Conservation (phyloP, 2,888 invertebrate genomes). For the Amblyteles armatorius region DNA sequence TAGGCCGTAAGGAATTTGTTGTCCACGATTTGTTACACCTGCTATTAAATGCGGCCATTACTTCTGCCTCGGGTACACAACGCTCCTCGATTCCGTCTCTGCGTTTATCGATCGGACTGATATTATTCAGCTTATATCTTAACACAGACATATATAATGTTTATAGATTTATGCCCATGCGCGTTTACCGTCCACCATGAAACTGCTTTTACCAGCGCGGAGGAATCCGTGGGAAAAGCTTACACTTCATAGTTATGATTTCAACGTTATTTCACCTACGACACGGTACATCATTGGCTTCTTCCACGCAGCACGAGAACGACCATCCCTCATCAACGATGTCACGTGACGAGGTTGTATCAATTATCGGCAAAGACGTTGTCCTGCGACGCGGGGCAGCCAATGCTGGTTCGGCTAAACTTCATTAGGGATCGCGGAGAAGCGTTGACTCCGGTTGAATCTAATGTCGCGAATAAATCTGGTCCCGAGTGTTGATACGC, state of each 20-base stretch:
- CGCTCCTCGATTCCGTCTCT: conserved; percentile 18
- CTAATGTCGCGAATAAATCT: conserved; percentile 74
- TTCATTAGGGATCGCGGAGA: conserved; percentile 72
- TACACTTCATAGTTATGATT: background rate
- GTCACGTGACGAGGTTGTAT: conserved; percentile 72
- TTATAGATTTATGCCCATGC: background rate
- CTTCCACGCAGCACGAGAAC: conserved; percentile 31
- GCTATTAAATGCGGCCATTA: conserved; percentile 64
- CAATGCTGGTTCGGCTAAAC: conserved; percentile 72
- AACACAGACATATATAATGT: conserved; percentile 31
- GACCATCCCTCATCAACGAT: conserved; percentile 60
- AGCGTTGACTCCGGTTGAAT: conserved; percentile 71
- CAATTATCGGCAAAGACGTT: conserved; percentile 79
- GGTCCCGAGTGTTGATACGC: conserved; percentile 35
- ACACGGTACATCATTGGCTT: conserved; percentile 5
- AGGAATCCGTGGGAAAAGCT: conserved; percentile 3
- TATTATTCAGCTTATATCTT: conserved; percentile 28
- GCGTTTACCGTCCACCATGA: background rate
- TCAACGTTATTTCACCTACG: background rate
- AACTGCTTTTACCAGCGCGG: background rate
- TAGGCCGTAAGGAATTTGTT: conserved; percentile 76
- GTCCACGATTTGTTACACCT: conserved; percentile 69
- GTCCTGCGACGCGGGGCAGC: conserved; percentile 66
- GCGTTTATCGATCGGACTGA: conserved; percentile 46
- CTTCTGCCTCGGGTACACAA: conserved; percentile 45